Base-by-base conservation (phyloP, 2,113 vertebrate species). In the Hucho hucho region DNA sequence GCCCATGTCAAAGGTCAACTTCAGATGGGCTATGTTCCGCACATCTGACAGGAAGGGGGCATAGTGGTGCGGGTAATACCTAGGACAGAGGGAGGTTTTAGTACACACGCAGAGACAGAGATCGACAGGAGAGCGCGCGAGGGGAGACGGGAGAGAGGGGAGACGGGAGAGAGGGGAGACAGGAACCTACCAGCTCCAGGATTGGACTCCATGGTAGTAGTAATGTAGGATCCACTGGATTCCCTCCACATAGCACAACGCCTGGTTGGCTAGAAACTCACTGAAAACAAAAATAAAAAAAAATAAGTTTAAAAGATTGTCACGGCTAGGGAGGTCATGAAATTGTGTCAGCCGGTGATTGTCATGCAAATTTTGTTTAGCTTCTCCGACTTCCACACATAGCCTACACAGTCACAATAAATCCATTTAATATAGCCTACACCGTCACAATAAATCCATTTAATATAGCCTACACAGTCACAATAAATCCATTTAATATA, bases 171-270 rank as follows among this genome's bases (percentile, higher is more conserved):
- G 37, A 37, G 18, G 9, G 3, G 6, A 4, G 28, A 37, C 13
- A 46, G 43, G 3, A 26, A 70, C 94, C 93, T 88, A 98, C 98
- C 98, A 99, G 92, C 97, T 98, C 98, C 98, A 99, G 25, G 98
- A 99, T 22, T 98, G 97, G 80, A 99, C 98, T 79, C 98, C 98
- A 28, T 99, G 97, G 84, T 98, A 99, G 81, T 99, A 99, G 88
- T 99, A 99, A 88, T 99, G 97, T 37, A 99, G 94, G 90, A 99
- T 97, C 98, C 98, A 99, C 75, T 99, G 98, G 90, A 99, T 98
- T 64, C 97, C 98, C 86, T 96, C 96, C 75, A 99, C 94, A 13
- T 99, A 99, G 88, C 97, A 98, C 76, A 90, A 90, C 76, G 97
- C 96, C 88, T 99, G 98, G 71, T 90, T 86, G 79, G 97, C 95